phyloP scores from a whole-genome alignment of 2,113 vertebrate species.

The Ciconia stormi region DNA sequence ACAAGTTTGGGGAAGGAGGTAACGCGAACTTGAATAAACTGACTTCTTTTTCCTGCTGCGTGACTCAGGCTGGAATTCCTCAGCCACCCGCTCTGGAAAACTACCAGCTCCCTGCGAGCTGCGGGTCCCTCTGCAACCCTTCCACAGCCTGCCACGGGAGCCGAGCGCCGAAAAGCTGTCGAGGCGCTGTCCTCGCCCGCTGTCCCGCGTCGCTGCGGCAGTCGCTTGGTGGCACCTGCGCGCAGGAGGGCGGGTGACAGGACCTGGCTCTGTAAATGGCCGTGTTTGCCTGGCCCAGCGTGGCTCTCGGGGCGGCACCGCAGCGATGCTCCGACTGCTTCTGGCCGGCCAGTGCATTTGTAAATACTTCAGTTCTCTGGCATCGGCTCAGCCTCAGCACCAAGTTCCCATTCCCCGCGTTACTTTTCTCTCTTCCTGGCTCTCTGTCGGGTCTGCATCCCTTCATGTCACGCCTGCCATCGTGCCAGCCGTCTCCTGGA shows the following conservation, averaged over 20 bases:
- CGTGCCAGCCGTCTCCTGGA: background rate
- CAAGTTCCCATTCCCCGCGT: background rate
- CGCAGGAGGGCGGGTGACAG: no score
- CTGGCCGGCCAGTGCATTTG: background rate
- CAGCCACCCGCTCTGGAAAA: slow-evolving; percentile 43
- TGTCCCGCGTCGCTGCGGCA: background rate
- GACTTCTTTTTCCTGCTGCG: background rate
- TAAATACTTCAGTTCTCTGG: background rate
- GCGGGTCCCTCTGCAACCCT: background rate
- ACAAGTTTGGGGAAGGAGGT: background rate
- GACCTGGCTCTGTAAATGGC: background rate
- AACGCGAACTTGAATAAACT: background rate
- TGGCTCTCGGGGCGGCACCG: rapidly evolving
- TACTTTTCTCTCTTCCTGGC: background rate
- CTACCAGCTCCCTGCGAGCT: background rate
- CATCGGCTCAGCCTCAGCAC: background rate
- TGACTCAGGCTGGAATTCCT: slow-evolving; percentile 39
- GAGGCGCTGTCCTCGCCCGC: background rate
- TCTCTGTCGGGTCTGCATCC: background rate
- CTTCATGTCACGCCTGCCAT: no score
- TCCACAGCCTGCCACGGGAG: background rate
- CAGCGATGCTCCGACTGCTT: background rate
- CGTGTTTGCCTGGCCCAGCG: background rate
- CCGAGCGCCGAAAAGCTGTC: background rate
- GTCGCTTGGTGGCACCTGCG: rapidly evolving